Conservation (phyloP, 2,888 invertebrate genomes). For the Habrosyne pyritoides region DNA sequence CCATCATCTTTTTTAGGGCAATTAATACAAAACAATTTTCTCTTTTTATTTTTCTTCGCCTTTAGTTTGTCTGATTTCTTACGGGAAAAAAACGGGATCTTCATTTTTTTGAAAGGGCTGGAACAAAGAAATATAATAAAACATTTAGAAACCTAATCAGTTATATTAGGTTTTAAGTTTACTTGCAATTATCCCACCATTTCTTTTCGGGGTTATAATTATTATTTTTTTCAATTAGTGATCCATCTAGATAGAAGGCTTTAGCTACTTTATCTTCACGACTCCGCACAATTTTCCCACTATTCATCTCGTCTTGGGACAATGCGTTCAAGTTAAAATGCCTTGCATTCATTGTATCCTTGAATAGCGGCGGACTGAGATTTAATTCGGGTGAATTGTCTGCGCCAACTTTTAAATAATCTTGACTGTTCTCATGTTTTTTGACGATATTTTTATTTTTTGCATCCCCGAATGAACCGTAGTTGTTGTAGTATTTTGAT, state of each 20-base stretch:
- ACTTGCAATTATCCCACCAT: conserved; percentile 31
- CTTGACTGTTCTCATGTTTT: conserved; percentile 19
- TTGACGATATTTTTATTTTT: conserved; percentile 20
- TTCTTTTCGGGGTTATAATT: conserved; percentile 40
- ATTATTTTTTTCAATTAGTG: conserved; percentile 16
- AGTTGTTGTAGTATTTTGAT: conserved; percentile 26
- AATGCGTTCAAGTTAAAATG: conserved; percentile 22
- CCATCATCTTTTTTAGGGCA: conserved; percentile 27
- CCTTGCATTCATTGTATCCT: conserved; percentile 24
- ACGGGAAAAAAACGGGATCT: conserved; percentile 72
- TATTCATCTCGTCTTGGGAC: conserved; percentile 19
- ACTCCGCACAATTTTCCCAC: conserved; percentile 18
- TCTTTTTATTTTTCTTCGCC: conserved; percentile 47
- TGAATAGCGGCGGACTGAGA: conserved; percentile 19
- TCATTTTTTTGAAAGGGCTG: conserved; percentile 54
- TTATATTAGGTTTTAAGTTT: not conserved
- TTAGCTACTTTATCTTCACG: conserved; percentile 20
- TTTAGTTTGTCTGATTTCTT: conserved; percentile 39
- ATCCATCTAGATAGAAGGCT: conserved; percentile 25
- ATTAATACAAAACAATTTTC: conserved; percentile 42
- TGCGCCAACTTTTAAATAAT: conserved; percentile 23
- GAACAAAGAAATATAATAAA: conserved; percentile 25
- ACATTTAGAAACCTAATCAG: conserved; percentile 6
- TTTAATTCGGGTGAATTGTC: conserved; percentile 25
- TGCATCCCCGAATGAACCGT: conserved; percentile 20